Percentiles rank a stretch among this genome's conserved stretches.
Conservation (phyloP, 2,113 vertebrate species). For the Otis tarda region DNA sequence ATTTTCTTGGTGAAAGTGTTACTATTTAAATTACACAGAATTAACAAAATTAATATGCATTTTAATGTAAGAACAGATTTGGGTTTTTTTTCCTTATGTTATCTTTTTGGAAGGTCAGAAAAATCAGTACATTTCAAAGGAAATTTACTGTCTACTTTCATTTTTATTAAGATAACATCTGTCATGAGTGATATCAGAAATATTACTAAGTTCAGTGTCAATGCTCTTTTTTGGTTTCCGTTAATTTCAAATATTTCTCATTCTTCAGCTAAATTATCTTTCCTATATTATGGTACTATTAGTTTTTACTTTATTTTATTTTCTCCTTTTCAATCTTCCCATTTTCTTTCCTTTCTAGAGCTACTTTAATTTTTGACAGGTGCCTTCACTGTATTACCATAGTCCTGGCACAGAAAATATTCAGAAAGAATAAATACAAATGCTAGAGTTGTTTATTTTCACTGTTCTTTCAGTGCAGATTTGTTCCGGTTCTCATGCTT, state of each 20-base stretch:
- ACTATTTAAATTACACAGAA: not conserved
- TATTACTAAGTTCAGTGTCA: not conserved
- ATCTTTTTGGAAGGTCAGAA: not conserved
- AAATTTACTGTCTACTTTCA: not conserved
- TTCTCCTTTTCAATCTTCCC: not conserved
- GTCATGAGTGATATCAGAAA: not conserved
- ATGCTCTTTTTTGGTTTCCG: fast-evolving
- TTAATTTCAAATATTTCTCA: not conserved
- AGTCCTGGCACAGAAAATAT: not conserved
- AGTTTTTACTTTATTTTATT: not conserved
- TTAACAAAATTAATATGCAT: not conserved
- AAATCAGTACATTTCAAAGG: not conserved
- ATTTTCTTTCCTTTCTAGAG: not conserved
- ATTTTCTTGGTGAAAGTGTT: not conserved
- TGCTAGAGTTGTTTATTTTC: not conserved
- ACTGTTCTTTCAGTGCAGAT: not conserved
- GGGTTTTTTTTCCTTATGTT: not conserved
- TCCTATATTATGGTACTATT: not conserved
- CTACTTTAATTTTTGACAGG: not conserved
- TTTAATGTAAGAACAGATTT: not conserved
- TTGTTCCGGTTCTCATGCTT: not conserved
- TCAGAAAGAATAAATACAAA: not conserved
- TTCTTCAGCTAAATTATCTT: not conserved
- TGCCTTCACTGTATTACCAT: not conserved
- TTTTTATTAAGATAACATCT: not conserved